Conservation (phyloP, 2,113 vertebrate species). For the Cyprinodon tularosa region DNA sequence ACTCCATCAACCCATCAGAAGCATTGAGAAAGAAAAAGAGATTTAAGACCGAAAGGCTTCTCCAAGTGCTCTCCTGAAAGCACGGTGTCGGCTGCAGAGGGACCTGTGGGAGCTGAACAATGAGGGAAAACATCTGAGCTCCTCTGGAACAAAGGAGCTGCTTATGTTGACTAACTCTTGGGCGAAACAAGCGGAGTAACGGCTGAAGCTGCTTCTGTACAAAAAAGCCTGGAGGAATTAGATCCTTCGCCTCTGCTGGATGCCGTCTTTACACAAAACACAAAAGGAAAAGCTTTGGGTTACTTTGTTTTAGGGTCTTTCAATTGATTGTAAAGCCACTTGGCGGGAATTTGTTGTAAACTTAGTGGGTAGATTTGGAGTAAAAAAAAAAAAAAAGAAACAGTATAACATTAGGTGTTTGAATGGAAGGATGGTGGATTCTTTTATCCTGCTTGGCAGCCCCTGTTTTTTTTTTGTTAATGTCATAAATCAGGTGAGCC, state of each 20-base stretch:
- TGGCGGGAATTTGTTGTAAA: background rate
- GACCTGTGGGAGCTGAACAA: slow-evolving; percentile 41
- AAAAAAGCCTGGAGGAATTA: slow-evolving; percentile 13
- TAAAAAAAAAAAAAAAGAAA: background rate
- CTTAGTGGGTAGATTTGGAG: background rate
- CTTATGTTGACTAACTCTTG: slow-evolving; percentile 21
- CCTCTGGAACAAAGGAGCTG: slow-evolving; percentile 38
- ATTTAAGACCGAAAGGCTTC: slow-evolving; percentile 6
- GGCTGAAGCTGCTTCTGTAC: slow-evolving; percentile 9
- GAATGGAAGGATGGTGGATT: background rate
- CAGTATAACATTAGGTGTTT: background rate
- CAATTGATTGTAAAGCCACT: background rate
- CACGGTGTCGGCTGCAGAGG: slow-evolving; percentile 32
- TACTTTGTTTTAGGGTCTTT: slow-evolving; percentile 18
- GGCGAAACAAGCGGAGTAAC: slow-evolving; percentile 16
- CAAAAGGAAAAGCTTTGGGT: slow-evolving; percentile 6
- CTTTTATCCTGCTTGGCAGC: background rate
- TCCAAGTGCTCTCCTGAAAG: slow-evolving; percentile 23
- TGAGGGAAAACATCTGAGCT: slow-evolving; percentile 32
- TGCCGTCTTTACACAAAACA: background rate
- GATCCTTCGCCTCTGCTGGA: slow-evolving; percentile 14
- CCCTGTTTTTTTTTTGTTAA: slow-evolving; percentile 15
- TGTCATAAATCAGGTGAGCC: slow-evolving; percentile 18
- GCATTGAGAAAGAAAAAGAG: slow-evolving; percentile 9
- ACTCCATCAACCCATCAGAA: slow-evolving; percentile 2